Base-by-base conservation (phyloP, 2,888 invertebrate genomes). In the Elaeidobius kamerunicus region DNA sequence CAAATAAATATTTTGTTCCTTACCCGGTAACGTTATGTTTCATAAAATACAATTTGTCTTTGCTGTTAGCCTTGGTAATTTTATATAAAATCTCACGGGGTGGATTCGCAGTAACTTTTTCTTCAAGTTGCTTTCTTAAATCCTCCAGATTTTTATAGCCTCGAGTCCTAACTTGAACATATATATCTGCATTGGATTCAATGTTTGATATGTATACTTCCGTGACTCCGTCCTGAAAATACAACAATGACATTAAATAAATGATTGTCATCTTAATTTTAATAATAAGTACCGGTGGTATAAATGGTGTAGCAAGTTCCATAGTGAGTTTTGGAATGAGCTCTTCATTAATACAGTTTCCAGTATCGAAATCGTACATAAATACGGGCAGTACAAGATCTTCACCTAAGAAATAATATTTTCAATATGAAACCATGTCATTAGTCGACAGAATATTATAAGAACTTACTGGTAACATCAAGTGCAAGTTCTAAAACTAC, bases 21-120 rank as follows among this genome's bases (percentile, higher is more conserved):
- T 68, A 66, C 1, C 55, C 54, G 34, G 57, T 61, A 2, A n/a
- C n/a, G n/a, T n/a, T n/a, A n/a, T 34, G 4, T n/a, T 73, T 72
- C 1, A 75, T 73, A 20, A 81, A 72, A 59, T 79, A 81, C 15
- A 79, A 57, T 40, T 61, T 62, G 11, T 69, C 69, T n/a, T 67
- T 65, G 48, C 72, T 70, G 59, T 72, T 60, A 12, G 73, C 44
- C 59, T 71, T 61, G 1, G 61, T 68, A n/a, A 61, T 32, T 4
- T 50, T 50, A 6, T 48, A 19, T 3, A 62, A 30, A 32, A 52
- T 18, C 9, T 61, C 18, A 16, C 44, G 41, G 12, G 60, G 55
- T 1, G 65, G 59, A 7, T 64, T 60, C 1, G 43, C 28, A 1
- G 28, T 48, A 11, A 69, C 52, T 34, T 61, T 57, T 3, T 50